These are phyloP conservation scores for Rhipidura dahli DNA, from an alignment of 2,113 vertebrate genomes.

Conservation along the genomic window DNA sequence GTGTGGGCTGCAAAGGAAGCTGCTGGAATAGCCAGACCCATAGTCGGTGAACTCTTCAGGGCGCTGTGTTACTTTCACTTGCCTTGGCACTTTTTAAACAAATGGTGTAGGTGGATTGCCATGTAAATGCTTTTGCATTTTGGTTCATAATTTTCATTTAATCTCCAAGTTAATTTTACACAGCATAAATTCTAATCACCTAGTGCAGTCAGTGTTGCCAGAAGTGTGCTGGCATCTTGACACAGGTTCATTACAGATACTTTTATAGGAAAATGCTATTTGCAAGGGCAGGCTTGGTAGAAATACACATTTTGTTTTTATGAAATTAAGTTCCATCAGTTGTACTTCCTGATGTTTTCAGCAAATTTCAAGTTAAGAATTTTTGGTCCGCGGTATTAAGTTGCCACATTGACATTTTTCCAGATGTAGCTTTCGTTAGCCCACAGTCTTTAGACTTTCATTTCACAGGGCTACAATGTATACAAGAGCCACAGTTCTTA, in stretches of 20 bases:
- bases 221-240: not conserved
- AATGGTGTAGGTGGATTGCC: not conserved
- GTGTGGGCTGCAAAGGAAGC: not conserved
- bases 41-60: not conserved
- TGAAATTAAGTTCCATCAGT: not conserved
- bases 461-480: not conserved
- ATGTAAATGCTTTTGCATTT: not conserved
- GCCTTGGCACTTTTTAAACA: not conserved
- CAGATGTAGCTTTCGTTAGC: not conserved
- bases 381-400: not conserved
- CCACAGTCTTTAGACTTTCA: not conserved
- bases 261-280: not conserved
- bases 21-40: not conserved
- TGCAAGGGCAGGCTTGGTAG: not conserved
- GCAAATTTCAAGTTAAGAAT: not conserved
- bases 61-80: fast-evolving
- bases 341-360: not conserved
- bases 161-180: slow-evolving; percentile 61
- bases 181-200: slow-evolving; percentile 55
- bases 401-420: not conserved
- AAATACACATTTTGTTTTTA: not conserved
- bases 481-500: not conserved
- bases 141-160: slow-evolving; percentile 27
- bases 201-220: not conserved
- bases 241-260: not conserved